Evolutionary conservation across 2,113 vertebrate genomes (phyloP), one percentile per base, ranked within the genome.

Genomic region (Lota lota): DNA sequence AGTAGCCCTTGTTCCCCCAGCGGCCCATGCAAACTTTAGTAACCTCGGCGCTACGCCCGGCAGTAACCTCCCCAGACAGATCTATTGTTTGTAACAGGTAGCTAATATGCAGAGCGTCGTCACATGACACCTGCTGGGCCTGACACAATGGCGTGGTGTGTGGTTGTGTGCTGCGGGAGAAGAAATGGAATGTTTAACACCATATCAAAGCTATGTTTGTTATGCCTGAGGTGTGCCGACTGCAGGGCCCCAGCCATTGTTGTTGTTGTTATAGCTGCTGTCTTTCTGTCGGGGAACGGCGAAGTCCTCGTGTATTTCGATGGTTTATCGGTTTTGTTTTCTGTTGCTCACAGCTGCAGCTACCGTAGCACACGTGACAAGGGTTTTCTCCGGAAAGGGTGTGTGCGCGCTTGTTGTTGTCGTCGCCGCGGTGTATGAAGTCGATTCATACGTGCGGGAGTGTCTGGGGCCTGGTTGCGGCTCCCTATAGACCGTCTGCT

Each of bases 141-240:
- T 81, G 82, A 85, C 82, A 90, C 88, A 90, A 89, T 89, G 64
- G 84, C 74, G 64, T 21, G 3, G 24, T 24, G 24, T 24, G 24
- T 24, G 24, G 2, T 2, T 2, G 50, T 1, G 50, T 1, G 50
- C 1, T 12, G 50, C 56, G 61, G 66, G 67, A 61, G 10, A 75
- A 78, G 75, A 82, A 82, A 82, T 80, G 81, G 89, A 80, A 83
- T 88, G 88, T 90, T 87, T 83, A 84, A 88, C 89, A 79, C 85
- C 84, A 84, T 85, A 87, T 88, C 89, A 89, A 89, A 90, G 86
- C 79, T 2, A 50, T 80, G 85, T 88, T 89, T 90, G 85, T 89
- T 84, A 72, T 87, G 80, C 83, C 82, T 67, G 73, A 81, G 88
- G 79, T 78, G 66, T 59, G 79, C 76, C 73, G 1, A 72, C 82